A percentile compares a stretch with the other conserved stretches of the same genome.
phyloP scores from a whole-genome alignment of 1,140 invertebrate species.

The Drosophila nebulosa region DNA sequence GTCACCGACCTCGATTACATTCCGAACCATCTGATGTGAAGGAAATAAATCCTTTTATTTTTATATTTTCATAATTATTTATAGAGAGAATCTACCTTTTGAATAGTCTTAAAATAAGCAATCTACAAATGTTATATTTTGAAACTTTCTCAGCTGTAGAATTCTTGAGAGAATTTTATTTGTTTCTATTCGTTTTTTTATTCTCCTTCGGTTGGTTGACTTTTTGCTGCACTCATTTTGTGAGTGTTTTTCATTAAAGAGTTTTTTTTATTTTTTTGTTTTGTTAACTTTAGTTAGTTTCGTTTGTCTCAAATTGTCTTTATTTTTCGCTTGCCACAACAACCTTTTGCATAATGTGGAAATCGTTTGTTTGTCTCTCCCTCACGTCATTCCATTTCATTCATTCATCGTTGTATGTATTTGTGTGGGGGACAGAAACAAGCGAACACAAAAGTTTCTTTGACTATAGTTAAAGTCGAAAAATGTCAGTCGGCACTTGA shows the following conservation, averaged over 20 bases:
- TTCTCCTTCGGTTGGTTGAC: neutral
- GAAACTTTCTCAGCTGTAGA: neutral
- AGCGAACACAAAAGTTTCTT: neutral
- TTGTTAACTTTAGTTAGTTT: neutral
- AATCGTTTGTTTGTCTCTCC: neutral
- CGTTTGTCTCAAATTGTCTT: neutral
- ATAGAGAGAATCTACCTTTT: too few species aligned
- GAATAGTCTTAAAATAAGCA: too few species aligned
- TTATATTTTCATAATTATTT: too few species aligned
- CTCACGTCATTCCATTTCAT: neutral
- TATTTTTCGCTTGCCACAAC: neutral
- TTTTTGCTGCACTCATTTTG: neutral
- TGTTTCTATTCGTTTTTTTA: neutral
- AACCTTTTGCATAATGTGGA: neutral
- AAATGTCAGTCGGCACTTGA: slow-evolving; percentile 32
- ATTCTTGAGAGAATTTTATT: neutral
- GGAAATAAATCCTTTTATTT: too few species aligned
- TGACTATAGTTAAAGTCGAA: neutral
- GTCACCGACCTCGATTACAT: too few species aligned
- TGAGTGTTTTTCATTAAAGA: neutral
- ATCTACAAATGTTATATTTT: neutral
- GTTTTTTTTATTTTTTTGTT: too few species aligned
- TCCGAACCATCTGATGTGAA: too few species aligned
- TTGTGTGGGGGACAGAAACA: neutral
- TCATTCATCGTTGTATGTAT: neutral